phyloP scores from a whole-genome alignment of 2,797 vertebrate species.

The Astyanax mexicanus region DNA sequence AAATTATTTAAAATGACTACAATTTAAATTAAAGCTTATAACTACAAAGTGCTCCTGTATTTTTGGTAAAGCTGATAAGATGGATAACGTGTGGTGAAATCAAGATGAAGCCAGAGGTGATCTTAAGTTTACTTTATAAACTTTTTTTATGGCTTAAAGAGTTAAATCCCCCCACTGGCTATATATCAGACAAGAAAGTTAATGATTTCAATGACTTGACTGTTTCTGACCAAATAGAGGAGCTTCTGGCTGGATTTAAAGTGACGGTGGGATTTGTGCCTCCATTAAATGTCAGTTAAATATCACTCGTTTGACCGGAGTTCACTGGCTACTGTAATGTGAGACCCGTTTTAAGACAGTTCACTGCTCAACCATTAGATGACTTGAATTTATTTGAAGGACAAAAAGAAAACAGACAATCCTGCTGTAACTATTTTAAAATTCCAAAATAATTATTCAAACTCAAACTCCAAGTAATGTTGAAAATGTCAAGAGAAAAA shows the following conservation, averaged over 20 bases:
- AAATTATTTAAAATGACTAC: too few species aligned
- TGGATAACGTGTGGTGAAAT: too few species aligned
- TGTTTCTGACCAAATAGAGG: not conserved
- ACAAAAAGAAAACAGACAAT: constrained; percentile 2
- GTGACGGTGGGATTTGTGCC: constrained; percentile 1
- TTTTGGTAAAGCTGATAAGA: too few species aligned
- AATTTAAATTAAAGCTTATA: too few species aligned
- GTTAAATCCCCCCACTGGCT: not conserved
- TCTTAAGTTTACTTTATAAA: too few species aligned
- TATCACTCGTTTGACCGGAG: constrained; percentile 53
- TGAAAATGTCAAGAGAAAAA: not conserved
- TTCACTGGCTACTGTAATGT: constrained; percentile 44
- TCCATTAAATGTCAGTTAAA: constrained; percentile 55
- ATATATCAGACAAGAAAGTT: not conserved
- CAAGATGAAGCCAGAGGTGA: too few species aligned
- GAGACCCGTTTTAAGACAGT: constrained; percentile 39
- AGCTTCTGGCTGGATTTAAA: constrained; percentile 40
- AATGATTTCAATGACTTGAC: not conserved
- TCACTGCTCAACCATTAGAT: constrained; percentile 40
- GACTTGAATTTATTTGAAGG: constrained; percentile 23
- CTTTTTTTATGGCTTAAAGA: too few species aligned
- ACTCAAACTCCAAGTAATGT: not conserved
- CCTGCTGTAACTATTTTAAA: not conserved
- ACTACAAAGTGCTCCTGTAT: too few species aligned
- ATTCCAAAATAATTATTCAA: not conserved